Conservation (phyloP, 2,113 vertebrate species). For the Scatophagus argus region DNA sequence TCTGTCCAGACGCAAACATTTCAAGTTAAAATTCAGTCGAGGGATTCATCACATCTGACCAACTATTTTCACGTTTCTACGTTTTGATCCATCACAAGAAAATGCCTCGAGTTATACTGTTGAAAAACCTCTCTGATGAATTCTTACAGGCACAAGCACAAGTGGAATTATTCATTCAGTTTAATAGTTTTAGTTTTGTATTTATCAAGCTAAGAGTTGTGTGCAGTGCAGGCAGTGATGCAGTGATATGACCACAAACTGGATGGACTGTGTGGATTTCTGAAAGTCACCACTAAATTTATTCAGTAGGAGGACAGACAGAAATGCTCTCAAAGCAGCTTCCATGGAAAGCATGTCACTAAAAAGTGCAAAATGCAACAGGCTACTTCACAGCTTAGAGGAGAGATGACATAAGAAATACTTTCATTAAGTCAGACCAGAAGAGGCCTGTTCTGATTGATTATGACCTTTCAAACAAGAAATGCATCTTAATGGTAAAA, state of each 20-base stretch:
- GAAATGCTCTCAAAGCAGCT: constrained; percentile 6
- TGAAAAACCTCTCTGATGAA: no score
- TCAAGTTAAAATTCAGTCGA: no score
- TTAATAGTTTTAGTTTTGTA: neutral
- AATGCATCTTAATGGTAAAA: neutral
- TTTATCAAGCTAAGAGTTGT: neutral
- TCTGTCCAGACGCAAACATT: no score
- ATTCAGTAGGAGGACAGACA: neutral
- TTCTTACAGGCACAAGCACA: no score
- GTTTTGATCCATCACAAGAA: neutral
- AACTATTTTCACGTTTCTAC: neutral
- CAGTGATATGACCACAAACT: neutral
- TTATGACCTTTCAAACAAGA: constrained; percentile 1
- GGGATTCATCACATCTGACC: neutral
- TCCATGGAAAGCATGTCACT: neutral
- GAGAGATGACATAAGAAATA: neutral
- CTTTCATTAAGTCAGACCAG: neutral
- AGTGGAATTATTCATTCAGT: neutral
- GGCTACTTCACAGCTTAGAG: neutral
- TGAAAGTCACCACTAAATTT: neutral
- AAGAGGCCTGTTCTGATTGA: neutral
- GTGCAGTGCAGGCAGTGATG: neutral
- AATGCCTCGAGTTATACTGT: no score
- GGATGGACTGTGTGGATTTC: no score
- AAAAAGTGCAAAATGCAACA: neutral